phyloP scores from a whole-genome alignment of 2,113 vertebrate genomes.

The Nibea coibor region DNA sequence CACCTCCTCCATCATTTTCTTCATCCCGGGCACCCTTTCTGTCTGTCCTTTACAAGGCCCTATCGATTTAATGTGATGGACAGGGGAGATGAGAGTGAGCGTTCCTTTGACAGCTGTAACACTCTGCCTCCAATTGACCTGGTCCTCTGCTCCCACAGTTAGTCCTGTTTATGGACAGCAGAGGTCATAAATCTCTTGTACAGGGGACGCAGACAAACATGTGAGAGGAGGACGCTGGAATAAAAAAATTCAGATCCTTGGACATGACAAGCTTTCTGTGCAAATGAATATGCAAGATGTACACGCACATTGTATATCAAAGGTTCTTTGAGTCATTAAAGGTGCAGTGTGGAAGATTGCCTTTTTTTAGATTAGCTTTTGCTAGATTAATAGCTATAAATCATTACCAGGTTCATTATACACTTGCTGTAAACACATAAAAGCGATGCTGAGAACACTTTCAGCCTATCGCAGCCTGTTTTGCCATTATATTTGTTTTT shows the following conservation, averaged over 20 bases:
- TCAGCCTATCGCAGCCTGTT: background rate
- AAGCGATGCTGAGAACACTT: background rate
- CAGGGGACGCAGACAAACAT: conserved; percentile 22
- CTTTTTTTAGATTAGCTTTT: background rate
- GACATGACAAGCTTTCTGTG: background rate
- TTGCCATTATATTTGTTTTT: background rate
- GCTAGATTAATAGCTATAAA: conserved; percentile 30
- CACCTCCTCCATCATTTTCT: conserved; percentile 37
- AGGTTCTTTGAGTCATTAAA: background rate
- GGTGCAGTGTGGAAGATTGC: background rate
- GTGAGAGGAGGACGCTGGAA: background rate
- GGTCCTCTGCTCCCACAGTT: conserved; percentile 53
- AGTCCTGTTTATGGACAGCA: conserved; percentile 59
- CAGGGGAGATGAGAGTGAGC: conserved; percentile 50
- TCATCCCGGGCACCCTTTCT: conserved; percentile 12
- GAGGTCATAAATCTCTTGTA: conserved; percentile 54
- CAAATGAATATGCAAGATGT: conserved; percentile 1
- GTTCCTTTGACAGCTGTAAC: conserved; percentile 58
- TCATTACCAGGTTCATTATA: background rate
- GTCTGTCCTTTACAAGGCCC: conserved; percentile 55
- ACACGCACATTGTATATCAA: background rate
- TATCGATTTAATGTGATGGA: conserved; percentile 56
- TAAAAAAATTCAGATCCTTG: background rate
- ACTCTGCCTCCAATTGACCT: conserved; percentile 60
- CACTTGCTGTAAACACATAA: background rate